phyloP scores from a whole-genome alignment of 2,888 invertebrate genomes.

The Calliopum simillimum region DNA sequence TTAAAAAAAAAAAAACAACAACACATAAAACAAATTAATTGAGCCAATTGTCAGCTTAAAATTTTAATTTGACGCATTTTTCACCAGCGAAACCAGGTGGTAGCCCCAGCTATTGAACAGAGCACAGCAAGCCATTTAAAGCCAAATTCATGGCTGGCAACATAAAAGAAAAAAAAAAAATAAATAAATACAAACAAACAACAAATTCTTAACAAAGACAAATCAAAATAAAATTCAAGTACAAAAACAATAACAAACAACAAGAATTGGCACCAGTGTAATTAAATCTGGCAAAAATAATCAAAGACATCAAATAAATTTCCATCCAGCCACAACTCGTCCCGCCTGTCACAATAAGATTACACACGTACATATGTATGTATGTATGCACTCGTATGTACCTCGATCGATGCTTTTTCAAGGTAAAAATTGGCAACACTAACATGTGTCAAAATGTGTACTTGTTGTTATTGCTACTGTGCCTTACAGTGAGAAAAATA shows the following conservation, averaged over 20 bases:
- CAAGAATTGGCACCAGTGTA: slow-evolving; percentile 13
- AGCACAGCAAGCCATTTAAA: slow-evolving; percentile 6
- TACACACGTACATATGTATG: too few species aligned
- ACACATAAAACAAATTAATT: slow-evolving; percentile 11
- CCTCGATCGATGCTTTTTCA: slow-evolving; percentile 5
- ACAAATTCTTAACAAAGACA: slow-evolving; percentile 6
- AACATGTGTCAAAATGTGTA: slow-evolving; percentile 28
- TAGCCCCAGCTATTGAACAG: not conserved
- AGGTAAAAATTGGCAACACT: slow-evolving; percentile 14
- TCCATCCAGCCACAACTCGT: not conserved
- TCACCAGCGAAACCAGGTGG: not conserved
- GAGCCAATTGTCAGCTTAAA: slow-evolving; percentile 29
- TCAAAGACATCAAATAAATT: slow-evolving; percentile 6
- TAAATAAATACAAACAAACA: slow-evolving; percentile 1
- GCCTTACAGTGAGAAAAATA: too few species aligned
- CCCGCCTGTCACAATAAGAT: too few species aligned
- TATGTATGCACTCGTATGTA: not conserved
- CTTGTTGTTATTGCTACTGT: slow-evolving; percentile 12
- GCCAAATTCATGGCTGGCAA: slow-evolving; percentile 19
- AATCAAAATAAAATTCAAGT: slow-evolving; percentile 2
- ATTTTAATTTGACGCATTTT: not conserved
- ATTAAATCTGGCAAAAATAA: slow-evolving; percentile 30
- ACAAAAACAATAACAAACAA: not conserved
- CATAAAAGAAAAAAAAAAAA: not conserved
- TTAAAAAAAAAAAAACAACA: slow-evolving; percentile 3